Evolutionary conservation across 92 coral and sea anemone species (phyloP).

Genomic region (Epizoanthus stellaris): DNA sequence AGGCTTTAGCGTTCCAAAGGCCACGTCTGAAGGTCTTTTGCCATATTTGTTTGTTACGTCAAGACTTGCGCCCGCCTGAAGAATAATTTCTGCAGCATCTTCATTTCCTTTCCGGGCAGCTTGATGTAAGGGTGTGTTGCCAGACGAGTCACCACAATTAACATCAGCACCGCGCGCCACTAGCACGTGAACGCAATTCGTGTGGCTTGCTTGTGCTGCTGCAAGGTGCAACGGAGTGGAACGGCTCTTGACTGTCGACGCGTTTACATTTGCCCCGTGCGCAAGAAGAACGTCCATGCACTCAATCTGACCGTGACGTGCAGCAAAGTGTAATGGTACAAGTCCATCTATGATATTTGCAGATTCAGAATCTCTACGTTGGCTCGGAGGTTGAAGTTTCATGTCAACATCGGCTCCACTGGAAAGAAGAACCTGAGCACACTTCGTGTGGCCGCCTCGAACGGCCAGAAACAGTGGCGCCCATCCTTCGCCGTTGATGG

Average conservation of each 20-base stretch:
- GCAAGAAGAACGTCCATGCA: constrained; percentile 54
- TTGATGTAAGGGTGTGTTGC: constrained; percentile 63
- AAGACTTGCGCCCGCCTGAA: constrained; percentile 64
- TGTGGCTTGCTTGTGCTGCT: constrained; percentile 39
- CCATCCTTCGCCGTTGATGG: constrained; percentile 71
- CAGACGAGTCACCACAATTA: constrained; percentile 46
- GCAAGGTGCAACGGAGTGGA: constrained; percentile 63
- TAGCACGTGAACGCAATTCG: constrained; percentile 49
- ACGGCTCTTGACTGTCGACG: constrained; percentile 39
- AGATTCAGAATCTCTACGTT: constrained; percentile 29
- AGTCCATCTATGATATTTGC: constrained; percentile 57
- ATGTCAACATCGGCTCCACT: constrained; percentile 59
- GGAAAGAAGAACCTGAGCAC: constrained; percentile 57
- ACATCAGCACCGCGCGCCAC: constrained; percentile 49
- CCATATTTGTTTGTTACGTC: constrained; percentile 47
- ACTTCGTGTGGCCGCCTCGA: constrained; percentile 59
- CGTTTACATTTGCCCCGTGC: constrained; percentile 59
- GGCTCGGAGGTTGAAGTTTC: constrained; percentile 41
- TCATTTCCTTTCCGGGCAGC: constrained; percentile 46
- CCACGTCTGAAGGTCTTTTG: constrained; percentile 50
- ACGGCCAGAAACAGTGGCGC: constrained; percentile 72
- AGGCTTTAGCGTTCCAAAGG: constrained; percentile 36
- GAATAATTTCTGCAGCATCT: constrained; percentile 51
- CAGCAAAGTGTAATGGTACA: constrained; percentile 68
- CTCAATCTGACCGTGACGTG: constrained; percentile 71